Base-by-base conservation (phyloP, 2,888 invertebrate genomes). In the Hyposoter dolosus region DNA sequence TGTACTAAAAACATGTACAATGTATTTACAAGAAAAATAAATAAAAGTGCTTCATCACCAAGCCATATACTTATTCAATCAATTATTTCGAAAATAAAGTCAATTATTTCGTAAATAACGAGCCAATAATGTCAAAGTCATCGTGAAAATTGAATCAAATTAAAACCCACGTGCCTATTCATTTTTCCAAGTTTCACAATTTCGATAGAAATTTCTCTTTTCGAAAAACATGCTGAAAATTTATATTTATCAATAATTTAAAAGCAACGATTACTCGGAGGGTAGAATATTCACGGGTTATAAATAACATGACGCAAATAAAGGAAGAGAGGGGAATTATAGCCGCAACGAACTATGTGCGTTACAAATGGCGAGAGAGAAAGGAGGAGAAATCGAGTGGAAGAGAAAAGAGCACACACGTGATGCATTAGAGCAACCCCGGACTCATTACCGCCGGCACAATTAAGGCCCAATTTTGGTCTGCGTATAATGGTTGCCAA, bases 381-480 rank as follows among this genome's bases (percentile, higher is more conserved):
- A 17, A 40, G 17, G 69, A 60, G 50, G 17, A 53, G 47, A 43
- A 56, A 78, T 15, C 9, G 63, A 65, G 60, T 53, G 72, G 47
- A 56, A 75, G 40, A 80, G 66, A 32, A 40, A 74, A 63, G 66
- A 82, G 79, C 76, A 66, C 76, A 66, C 79, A 90, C 89, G 88
- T 90, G 92, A 92, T 92, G 91, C 92, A 92, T 93, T 92, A 92
- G 91, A 92, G 90, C 90, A 91, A 89, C 91, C 75, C 92, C 89
- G 90, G 90, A 91, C 92, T 93, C 93, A 93, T 93, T 93, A 93
- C 91, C 90, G 90, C 90, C 90, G 89, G 89, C 92, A 92, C 93
- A 93, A 93, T 93, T 93, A 93, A 93, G 93, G 91, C 91, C 92
- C 92, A 93, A 93, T 93, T 93, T 93, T 75, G 66, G 83, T 78